These are phyloP conservation scores for Otolemur garnettii DNA, from an alignment of 2,113 vertebrate species.

Conservation along the genomic window DNA sequence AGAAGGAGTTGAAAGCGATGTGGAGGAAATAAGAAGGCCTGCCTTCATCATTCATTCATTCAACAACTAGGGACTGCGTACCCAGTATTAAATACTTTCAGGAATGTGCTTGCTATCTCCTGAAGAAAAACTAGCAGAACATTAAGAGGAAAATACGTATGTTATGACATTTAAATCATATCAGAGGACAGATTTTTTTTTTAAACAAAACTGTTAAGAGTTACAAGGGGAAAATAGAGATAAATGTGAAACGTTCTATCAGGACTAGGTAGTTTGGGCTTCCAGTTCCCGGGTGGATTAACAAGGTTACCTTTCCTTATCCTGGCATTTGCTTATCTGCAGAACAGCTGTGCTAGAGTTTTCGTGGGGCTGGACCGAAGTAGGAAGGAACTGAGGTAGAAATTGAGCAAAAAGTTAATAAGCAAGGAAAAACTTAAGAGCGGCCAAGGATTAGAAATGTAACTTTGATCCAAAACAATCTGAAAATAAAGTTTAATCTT, in stretches of 20 bases:
- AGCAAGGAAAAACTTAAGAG: background rate
- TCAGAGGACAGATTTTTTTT: slow-evolving; percentile 16
- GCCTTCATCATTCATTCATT: background rate
- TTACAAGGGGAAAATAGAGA: slow-evolving; percentile 47
- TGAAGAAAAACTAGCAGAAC: background rate
- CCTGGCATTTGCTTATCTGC: background rate
- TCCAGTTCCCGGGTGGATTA: background rate
- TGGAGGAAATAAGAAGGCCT: background rate
- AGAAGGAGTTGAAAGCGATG: background rate
- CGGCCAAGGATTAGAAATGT: too few species aligned
- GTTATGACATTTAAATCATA: background rate
- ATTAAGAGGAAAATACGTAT: background rate
- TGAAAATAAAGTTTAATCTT: background rate
- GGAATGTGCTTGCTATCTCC: background rate
- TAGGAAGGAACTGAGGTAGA: background rate
- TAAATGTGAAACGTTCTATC: background rate
- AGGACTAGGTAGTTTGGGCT: background rate
- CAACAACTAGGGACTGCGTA: too few species aligned
- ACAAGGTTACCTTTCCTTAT: background rate
- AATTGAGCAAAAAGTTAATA: background rate
- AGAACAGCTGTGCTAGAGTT: background rate
- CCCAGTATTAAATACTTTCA: background rate
- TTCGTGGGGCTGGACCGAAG: background rate
- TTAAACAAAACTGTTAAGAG: background rate
- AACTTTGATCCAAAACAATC: background rate